Conservation (phyloP, 2,888 invertebrate species). For the Pterobdella sp. region DNA sequence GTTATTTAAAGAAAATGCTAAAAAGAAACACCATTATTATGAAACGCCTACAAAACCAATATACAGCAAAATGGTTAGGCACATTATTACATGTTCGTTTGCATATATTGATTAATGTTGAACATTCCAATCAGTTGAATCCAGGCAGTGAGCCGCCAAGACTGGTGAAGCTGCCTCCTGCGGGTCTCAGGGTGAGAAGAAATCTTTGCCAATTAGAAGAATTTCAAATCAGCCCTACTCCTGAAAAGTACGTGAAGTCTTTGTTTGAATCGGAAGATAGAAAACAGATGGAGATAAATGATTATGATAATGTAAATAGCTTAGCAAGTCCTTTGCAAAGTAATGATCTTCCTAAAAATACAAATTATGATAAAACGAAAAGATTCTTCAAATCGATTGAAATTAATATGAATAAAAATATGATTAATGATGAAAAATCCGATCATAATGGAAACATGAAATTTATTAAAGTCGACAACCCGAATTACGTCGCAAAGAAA, state of each 20-base stretch:
- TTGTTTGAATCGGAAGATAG: no score
- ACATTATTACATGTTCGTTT: no score
- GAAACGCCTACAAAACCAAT: conserved; percentile 4
- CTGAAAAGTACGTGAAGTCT: no score
- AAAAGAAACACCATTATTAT: not conserved
- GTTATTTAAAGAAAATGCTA: not conserved
- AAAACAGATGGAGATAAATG: no score
- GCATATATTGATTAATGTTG: not conserved
- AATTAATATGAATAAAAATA: not conserved
- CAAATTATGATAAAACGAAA: no score
- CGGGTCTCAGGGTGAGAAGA: not conserved
- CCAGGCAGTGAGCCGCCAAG: not conserved
- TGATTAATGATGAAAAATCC: not conserved
- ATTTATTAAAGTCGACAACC: no score
- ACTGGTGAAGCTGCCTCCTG: not conserved
- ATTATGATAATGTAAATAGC: not conserved
- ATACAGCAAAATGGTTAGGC: no score
- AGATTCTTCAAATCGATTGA: no score
- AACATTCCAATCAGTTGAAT: not conserved
- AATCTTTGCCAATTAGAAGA: not conserved
- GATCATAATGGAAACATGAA: no score
- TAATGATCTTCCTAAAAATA: not conserved
- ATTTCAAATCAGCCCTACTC: no score
- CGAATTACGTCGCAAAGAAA: no score
- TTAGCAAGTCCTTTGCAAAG: not conserved